phyloP scores from a whole-genome alignment of 2,888 invertebrate species.

The Ceriagrion tenellum region DNA sequence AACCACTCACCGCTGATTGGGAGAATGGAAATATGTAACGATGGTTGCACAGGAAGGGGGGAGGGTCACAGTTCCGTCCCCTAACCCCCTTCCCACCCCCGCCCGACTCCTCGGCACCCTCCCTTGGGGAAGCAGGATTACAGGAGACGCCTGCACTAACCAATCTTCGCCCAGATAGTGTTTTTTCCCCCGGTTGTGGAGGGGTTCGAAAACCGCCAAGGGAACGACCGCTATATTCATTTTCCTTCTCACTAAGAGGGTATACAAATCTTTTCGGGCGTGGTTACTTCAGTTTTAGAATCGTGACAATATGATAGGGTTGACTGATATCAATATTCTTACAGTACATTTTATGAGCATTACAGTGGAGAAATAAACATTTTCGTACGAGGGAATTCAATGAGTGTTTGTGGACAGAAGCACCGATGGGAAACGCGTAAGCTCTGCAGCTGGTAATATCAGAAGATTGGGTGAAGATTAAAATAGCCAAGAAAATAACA shows the following conservation, averaged over 20 bases:
- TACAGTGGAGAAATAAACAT: neutral
- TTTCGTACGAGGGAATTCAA: neutral
- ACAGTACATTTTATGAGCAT: neutral
- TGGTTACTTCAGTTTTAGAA: neutral
- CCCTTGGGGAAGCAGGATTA: neutral
- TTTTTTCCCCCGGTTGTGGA: conserved; percentile 15
- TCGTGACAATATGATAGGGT: neutral
- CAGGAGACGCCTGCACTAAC: neutral
- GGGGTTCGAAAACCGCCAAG: neutral
- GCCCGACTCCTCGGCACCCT: neutral
- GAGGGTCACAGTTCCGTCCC: neutral
- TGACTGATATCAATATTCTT: neutral
- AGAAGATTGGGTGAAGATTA: too few species aligned
- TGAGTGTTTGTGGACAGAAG: too few species aligned
- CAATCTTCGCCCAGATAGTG: conserved; percentile 20
- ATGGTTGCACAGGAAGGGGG: neutral
- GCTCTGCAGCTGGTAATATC: too few species aligned
- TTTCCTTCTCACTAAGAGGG: neutral
- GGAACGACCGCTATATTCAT: conserved; percentile 33
- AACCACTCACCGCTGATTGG: conserved; percentile 40
- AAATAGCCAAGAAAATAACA: too few species aligned
- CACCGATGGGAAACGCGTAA: too few species aligned
- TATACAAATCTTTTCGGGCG: neutral
- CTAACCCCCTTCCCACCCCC: too few species aligned
- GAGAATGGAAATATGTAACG: neutral